A percentile compares a stretch with the other conserved stretches of the same genome.
These are phyloP conservation scores for Leptinotarsa undecemlineata DNA, from an alignment of 1,140 invertebrate species.

Conservation along the genomic window DNA sequence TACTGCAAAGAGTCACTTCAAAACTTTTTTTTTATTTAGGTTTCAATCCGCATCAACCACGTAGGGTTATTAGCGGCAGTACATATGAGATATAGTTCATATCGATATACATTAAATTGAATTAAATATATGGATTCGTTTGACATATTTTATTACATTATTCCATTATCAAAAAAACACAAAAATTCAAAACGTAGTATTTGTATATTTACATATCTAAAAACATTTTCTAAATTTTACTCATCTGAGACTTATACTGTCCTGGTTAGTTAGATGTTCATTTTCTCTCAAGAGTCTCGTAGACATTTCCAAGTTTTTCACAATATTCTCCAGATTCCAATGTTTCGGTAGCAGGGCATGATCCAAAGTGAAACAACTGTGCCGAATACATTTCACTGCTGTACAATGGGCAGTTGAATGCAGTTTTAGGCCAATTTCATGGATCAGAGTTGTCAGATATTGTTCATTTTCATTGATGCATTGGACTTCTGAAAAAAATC, in stretches of 20 bases:
- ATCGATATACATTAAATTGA: no score
- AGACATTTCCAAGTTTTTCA: conserved; percentile 71
- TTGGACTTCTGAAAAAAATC: conserved; percentile 73
- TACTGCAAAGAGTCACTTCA: no score
- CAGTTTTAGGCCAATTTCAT: conserved; percentile 79
- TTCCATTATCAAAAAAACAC: no score
- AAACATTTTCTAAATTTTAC: no score
- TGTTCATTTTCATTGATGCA: conserved; percentile 80
- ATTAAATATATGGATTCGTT: no score
- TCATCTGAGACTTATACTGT: conserved; percentile 22
- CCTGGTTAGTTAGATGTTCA: conserved; percentile 55
- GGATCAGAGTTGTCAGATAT: conserved; percentile 74
- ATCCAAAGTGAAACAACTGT: conserved; percentile 79
- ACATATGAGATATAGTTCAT: no score
- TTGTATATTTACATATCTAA: no score
- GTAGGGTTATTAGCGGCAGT: no score
- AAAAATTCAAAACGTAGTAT: no score
- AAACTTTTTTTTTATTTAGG: no score
- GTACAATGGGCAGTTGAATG: conserved; percentile 80
- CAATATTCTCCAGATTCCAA: conserved; percentile 75
- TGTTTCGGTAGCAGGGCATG: conserved; percentile 80
- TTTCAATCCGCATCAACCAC: no score
- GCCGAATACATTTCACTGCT: conserved; percentile 77
- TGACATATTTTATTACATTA: no score
- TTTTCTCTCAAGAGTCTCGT: conserved; percentile 60